A percentile compares a stretch with the other conserved stretches of the same genome.
Conservation (phyloP, 2,888 invertebrate genomes). For the Elaeidobius kamerunicus region DNA sequence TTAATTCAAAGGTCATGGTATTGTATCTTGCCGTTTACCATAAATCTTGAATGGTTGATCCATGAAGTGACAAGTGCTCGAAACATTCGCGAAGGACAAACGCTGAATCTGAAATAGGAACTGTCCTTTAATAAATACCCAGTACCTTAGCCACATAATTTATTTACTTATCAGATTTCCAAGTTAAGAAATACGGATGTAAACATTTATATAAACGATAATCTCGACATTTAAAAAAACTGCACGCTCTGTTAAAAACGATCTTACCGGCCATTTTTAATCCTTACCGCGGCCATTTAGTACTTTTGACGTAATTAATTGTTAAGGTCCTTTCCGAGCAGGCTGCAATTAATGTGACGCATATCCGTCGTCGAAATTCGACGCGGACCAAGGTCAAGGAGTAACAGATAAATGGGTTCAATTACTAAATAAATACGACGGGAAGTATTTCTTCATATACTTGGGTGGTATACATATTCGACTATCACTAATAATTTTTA, state of each 20-base stretch:
- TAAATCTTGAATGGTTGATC: not conserved
- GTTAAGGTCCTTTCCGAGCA: slow-evolving; percentile 23
- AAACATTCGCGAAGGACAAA: not conserved
- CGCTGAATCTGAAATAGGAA: slow-evolving; percentile 4
- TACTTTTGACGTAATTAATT: slow-evolving; percentile 26
- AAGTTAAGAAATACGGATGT: slow-evolving; percentile 10
- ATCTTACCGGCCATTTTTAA: slow-evolving; percentile 18
- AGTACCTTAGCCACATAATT: slow-evolving; percentile 7
- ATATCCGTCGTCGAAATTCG: slow-evolving; percentile 20
- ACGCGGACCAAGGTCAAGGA: slow-evolving; percentile 19
- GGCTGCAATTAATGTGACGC: slow-evolving; percentile 20
- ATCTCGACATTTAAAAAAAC: slow-evolving; percentile 22
- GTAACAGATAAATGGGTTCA: slow-evolving; percentile 21
- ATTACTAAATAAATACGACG: slow-evolving; percentile 26
- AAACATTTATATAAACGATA: slow-evolving; percentile 17
- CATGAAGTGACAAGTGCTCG: not conserved
- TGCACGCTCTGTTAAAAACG: slow-evolving; percentile 18
- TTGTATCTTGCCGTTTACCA: not conserved
- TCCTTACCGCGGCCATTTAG: slow-evolving; percentile 14
- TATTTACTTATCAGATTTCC: slow-evolving; percentile 17
- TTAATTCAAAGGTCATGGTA: not conserved
- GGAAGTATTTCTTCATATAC: slow-evolving; percentile 14
- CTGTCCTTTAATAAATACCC: slow-evolving; percentile 9
- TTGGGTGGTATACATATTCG: slow-evolving; percentile 20
- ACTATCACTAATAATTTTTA: too few species aligned